phyloP scores from a whole-genome alignment of 2,797 vertebrate species.

The Triplophysa yarkandensis region DNA sequence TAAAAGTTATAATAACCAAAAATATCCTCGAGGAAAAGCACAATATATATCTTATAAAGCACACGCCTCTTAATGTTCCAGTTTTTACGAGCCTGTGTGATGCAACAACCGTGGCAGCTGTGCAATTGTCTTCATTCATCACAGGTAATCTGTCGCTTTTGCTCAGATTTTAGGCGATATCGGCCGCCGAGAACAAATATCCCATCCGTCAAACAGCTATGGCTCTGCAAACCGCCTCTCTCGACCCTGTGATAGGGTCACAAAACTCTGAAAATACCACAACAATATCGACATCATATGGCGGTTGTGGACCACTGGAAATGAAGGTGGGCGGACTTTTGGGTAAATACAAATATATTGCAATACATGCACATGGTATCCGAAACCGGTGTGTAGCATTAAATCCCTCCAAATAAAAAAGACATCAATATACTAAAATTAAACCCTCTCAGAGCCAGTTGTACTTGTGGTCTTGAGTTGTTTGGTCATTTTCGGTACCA shows the following conservation, averaged over 20 bases:
- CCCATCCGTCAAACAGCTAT: constrained; percentile 62
- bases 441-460: background rate
- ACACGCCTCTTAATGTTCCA: constrained; percentile 40
- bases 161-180: constrained; percentile 61
- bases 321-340: constrained; percentile 13
- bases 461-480: background rate
- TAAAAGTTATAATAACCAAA: background rate
- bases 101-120: constrained; percentile 49
- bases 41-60: constrained; percentile 31
- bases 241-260: constrained; percentile 45
- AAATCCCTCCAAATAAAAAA: constrained; percentile 13
- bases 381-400: background rate
- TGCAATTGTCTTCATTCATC: constrained; percentile 61
- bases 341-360: constrained; percentile 6
- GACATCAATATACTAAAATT: background rate
- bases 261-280: constrained; percentile 21
- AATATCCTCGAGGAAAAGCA: constrained; percentile 5
- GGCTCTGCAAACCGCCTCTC: constrained; percentile 53
- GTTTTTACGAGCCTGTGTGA: constrained; percentile 54
- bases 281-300: constrained; percentile 29
- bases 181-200: constrained; percentile 62
- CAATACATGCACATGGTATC: constrained; percentile 9
- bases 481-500: background rate
- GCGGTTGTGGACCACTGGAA: constrained; percentile 17
- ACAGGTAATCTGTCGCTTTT: constrained; percentile 61